These are phyloP conservation scores for Margaritifera margaritifera DNA, from an alignment of 2,888 invertebrate genomes.

Conservation along the genomic window DNA sequence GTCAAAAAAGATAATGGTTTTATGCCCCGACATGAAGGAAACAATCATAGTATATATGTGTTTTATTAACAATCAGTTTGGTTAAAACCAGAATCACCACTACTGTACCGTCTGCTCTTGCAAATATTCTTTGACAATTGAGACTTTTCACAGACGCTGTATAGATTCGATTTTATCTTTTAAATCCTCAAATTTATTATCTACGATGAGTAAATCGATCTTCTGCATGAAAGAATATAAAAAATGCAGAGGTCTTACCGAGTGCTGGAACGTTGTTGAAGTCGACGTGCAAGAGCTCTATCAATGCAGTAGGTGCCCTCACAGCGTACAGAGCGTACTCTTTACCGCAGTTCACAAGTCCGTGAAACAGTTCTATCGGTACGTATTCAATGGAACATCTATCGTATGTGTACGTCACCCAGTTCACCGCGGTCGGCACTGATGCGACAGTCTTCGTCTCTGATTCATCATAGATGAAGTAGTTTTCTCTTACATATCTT, in stretches of 20 bases:
- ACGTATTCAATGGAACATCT: slow-evolving; percentile 13
- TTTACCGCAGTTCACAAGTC: slow-evolving; percentile 17
- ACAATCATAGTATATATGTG: too few relatives aligned
- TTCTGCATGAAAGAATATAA: too few relatives aligned
- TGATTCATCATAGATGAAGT: slow-evolving; percentile 4
- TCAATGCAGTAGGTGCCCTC: slow-evolving; percentile 1
- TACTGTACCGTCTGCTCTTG: too few relatives aligned
- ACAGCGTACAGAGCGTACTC: slow-evolving; percentile 19
- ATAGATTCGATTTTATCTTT: too few relatives aligned
- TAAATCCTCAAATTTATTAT: too few relatives aligned
- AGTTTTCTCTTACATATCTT: slow-evolving; percentile 22
- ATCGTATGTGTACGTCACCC: slow-evolving; percentile 15
- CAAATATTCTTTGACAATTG: too few relatives aligned
- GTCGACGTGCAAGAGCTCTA: slow-evolving; percentile 7
- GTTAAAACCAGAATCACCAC: too few relatives aligned
- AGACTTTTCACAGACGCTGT: too few relatives aligned
- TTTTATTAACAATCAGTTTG: too few relatives aligned
- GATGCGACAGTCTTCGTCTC: neutral
- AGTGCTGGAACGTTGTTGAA: slow-evolving; percentile 16
- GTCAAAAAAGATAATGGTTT: too few relatives aligned
- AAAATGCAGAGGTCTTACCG: neutral
- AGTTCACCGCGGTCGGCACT: slow-evolving; percentile 4
- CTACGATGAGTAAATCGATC: too few relatives aligned
- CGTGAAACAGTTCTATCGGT: slow-evolving; percentile 19
- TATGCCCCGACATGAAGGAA: too few relatives aligned